Base-by-base conservation (phyloP, 2,888 invertebrate species). In the Cephus sareptanus region DNA sequence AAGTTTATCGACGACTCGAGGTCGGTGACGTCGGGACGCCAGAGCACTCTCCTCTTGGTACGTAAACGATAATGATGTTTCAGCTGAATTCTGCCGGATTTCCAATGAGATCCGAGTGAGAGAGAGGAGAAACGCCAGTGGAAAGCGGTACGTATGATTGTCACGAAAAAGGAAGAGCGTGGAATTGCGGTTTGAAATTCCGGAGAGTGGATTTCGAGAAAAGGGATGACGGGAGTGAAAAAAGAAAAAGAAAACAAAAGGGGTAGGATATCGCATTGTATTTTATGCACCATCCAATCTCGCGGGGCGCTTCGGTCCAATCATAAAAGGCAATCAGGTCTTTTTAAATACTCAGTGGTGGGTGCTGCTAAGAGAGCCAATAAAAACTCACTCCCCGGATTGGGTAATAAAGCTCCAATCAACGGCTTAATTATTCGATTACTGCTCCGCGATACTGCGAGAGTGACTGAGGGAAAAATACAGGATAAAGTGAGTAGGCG, bases 381-480 rank as follows among this genome's bases (percentile, higher is more conserved):
- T 91, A 90, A 91, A 91, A 91, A 90, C 89, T 90, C 89, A 90
- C 90, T 91, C 88, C 87, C 88, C 87, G 90, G 88, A 91, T 91
- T 90, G 90, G 90, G 88, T 90, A 90, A 91, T 91, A 91, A 91
- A 91, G 90, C 90, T 90, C 88, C 91, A 91, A 91, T 90, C 91
- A 91, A 90, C 89, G 88, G 90, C 89, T 91, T 90, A 90, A 90
- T 91, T 91, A 91, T 91, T 91, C 90, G 91, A 90, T 91, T 90
- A 91, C 87, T 82, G 81, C 81, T 81, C 80, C 0, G 40, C 40
- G 40, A 56, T 56, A 56, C 40, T 56, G 40, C 9, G 40, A 56
- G 40, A 56, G 40, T 56, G 40, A 56, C 40, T 56, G 40, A 40
- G 40, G 40, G 40, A 56, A 56, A 56, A 56, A 56, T 56, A 56